A percentile compares a stretch with the other conserved stretches of the same genome.
phyloP scores from a whole-genome alignment of 2,797 vertebrate genomes.

The Eulemur albifrons region DNA sequence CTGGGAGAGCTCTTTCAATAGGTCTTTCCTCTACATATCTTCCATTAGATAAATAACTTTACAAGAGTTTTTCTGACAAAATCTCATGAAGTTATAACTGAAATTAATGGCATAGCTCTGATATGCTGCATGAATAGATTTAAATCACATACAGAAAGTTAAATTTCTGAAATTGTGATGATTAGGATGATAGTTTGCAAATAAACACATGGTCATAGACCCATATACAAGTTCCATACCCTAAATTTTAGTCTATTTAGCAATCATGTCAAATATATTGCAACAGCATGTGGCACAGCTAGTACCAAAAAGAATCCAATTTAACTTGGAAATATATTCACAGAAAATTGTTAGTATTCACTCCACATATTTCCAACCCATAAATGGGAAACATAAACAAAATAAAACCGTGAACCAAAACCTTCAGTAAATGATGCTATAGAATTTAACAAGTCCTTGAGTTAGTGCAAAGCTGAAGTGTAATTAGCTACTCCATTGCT shows the following conservation, averaged over 20 bases:
- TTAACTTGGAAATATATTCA: background rate
- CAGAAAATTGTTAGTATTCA: background rate
- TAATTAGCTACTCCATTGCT: background rate
- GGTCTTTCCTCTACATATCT: background rate
- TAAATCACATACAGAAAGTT: background rate
- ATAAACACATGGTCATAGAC: background rate
- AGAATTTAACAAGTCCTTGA: background rate
- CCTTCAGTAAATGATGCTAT: background rate
- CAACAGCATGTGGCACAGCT: background rate
- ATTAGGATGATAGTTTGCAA: background rate
- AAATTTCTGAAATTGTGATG: background rate
- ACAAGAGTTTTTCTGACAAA: background rate
- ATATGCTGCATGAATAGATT: background rate
- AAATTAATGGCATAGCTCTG: background rate
- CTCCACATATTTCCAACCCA: background rate
- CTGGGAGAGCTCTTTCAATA: background rate
- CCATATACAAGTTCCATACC: background rate
- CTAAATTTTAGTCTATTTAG: background rate
- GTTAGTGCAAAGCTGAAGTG: background rate
- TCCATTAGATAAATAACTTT: background rate
- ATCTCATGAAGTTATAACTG: background rate
- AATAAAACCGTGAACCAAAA: background rate
- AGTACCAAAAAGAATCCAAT: background rate
- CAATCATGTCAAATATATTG: background rate
- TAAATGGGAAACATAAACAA: background rate